Evolutionary conservation across 2,113 vertebrate species (phyloP).

Genomic region (Peromyscus californicus): DNA sequence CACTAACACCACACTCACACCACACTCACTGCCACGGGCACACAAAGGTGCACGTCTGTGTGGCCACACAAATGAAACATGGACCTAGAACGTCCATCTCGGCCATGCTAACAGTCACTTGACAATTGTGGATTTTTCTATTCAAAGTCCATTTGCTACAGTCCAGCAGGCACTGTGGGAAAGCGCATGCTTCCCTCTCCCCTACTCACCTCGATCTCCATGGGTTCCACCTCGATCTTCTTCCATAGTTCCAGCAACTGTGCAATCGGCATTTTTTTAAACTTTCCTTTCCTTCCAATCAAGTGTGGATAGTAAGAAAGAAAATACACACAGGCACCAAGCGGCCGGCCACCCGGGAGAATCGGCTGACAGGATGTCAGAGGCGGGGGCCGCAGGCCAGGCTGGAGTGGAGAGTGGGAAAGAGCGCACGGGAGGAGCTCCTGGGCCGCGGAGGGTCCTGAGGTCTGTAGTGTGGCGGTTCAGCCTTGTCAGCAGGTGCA

Average conservation of each 20-base stretch:
- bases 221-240: conserved; percentile 89
- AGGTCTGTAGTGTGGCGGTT: conserved; percentile 59
- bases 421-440: neutral
- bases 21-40: rapidly evolving
- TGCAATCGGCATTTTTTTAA: conserved; percentile 87
- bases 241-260: conserved; percentile 90
- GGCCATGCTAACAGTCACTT: rapidly evolving
- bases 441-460: neutral
- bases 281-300: conserved; percentile 43
- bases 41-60: rapidly evolving
- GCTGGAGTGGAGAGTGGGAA: neutral
- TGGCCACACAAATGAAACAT: rapidly evolving
- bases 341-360: neutral
- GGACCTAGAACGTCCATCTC: rapidly evolving
- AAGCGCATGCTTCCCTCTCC: rapidly evolving
- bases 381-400: neutral
- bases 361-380: rapidly evolving
- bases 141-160: rapidly evolving
- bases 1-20: neutral
- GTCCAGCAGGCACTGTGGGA: rapidly evolving
- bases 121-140: rapidly evolving
- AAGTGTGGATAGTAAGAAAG: neutral
- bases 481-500: neutral
- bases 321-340: rapidly evolving
- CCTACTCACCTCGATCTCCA: conserved; percentile 89